Conservation (phyloP, 2,888 invertebrate genomes). For the Apoda limacodes region DNA sequence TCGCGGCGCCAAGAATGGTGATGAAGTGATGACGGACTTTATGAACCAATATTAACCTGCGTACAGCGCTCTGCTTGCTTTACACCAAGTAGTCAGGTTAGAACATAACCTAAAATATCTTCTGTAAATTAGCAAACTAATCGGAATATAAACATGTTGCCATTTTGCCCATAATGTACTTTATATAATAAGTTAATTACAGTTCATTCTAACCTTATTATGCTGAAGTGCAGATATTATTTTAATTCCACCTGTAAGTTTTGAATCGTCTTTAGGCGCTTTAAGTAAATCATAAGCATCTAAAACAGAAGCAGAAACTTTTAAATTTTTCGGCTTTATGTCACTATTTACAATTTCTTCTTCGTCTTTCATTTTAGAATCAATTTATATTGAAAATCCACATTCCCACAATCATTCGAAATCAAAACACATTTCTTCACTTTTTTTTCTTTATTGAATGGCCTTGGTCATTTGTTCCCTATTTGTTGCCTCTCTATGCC, state of each 20-base stretch:
- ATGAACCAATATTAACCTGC: no score
- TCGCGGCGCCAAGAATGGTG: no score
- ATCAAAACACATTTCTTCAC: background rate
- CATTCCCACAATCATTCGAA: conserved; percentile 2
- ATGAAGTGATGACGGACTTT: no score
- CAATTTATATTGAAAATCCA: conserved; percentile 8
- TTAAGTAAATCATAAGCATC: conserved; percentile 55
- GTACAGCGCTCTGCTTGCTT: no score
- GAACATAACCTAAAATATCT: background rate
- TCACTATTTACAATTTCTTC: conserved; percentile 30
- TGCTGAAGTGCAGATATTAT: conserved; percentile 46
- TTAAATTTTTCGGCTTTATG: conserved; percentile 24
- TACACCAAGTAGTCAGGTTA: no score
- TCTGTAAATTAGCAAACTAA: background rate
- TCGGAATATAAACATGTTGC: no score
- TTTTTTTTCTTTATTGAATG: background rate
- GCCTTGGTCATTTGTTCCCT: background rate
- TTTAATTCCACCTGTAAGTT: conserved; percentile 50
- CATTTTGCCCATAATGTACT: no score
- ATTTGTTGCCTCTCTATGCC: no score
- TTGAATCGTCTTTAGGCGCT: conserved; percentile 42
- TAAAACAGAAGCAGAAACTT: conserved; percentile 45
- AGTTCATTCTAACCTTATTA: conserved; percentile 56
- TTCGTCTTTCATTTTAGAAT: conserved; percentile 34
- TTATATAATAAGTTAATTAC: no score